Evolutionary conservation across 2,888 invertebrate species (phyloP).

Genomic region (Oeneis ivallda): DNA sequence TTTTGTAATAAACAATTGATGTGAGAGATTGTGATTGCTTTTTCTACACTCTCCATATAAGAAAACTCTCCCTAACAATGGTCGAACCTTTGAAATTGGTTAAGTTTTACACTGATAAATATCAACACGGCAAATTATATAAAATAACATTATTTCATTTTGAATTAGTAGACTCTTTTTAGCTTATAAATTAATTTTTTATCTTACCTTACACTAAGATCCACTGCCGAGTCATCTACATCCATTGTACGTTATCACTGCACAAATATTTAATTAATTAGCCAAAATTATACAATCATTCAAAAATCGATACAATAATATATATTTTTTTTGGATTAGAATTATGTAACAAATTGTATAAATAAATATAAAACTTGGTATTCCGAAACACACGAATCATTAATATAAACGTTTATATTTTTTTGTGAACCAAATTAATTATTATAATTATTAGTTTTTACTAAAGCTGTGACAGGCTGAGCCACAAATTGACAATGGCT

Average conservation of each 20-base stretch:
- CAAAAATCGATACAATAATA: slow-evolving; percentile 37
- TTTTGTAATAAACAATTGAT: too few species aligned
- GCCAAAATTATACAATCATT: slow-evolving; percentile 41
- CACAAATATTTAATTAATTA: slow-evolving; percentile 43
- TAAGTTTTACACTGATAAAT: too few species aligned
- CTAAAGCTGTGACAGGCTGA: slow-evolving; percentile 31
- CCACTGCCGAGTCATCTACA: slow-evolving; percentile 93
- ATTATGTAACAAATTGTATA: not conserved
- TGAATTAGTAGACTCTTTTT: not conserved
- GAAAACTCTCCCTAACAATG: too few species aligned
- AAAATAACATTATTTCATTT: too few species aligned
- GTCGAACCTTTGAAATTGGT: too few species aligned
- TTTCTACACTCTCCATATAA: too few species aligned
- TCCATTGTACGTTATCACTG: slow-evolving; percentile 85
- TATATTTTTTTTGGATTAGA: not conserved
- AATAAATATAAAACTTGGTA: not conserved
- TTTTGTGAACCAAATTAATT: too few species aligned
- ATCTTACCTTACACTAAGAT: slow-evolving; percentile 90
- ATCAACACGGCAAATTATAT: too few species aligned
- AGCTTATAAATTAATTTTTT: not conserved
- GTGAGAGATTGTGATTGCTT: too few species aligned
- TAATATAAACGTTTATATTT: not conserved
- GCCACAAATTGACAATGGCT: slow-evolving; percentile 26
- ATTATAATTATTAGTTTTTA: not conserved
- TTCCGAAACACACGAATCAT: not conserved